Percentiles rank a stretch among this genome's conserved stretches.
These are phyloP conservation scores for Delphinapterus leucas DNA, from an alignment of 2,113 vertebrate genomes.

Conservation along the genomic window DNA sequence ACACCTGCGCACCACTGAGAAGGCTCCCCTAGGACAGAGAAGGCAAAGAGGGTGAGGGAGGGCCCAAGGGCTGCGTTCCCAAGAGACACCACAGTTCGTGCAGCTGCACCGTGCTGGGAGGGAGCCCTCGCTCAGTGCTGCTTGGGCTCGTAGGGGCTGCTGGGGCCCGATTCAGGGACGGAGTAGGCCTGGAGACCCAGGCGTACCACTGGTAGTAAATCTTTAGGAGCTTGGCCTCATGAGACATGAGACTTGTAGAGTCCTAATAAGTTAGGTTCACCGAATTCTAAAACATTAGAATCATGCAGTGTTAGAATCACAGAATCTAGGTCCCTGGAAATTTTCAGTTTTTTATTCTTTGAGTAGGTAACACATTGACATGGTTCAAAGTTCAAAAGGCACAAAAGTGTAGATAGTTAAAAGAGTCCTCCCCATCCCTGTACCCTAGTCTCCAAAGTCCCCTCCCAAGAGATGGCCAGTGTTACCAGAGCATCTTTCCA, in stretches of 20 bases:
- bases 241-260: not conserved
- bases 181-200: not conserved
- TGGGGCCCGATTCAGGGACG: not conserved
- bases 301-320: not conserved
- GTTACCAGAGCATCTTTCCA: not conserved
- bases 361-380: not conserved
- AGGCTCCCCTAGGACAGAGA: slow-evolving; percentile 84
- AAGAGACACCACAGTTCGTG: accelerated
- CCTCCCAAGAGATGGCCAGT: not conserved
- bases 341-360: not conserved
- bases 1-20: slow-evolving; percentile 88
- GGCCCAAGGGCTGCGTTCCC: accelerated
- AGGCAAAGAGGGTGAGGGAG: not conserved
- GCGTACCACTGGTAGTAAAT: not conserved
- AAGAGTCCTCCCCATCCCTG: not conserved
- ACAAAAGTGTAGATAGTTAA: not conserved
- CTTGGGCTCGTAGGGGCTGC: accelerated
- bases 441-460: not conserved
- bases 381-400: not conserved
- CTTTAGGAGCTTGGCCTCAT: not conserved
- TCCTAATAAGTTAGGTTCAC: not conserved
- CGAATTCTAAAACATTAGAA: not conserved
- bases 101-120: accelerated
- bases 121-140: not conserved
- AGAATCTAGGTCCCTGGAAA: not conserved